Evolutionary conservation across 2,797 vertebrate genomes (phyloP), one percentile per base, ranked within the genome.

Genomic region (Pagetopsis macropterus): DNA sequence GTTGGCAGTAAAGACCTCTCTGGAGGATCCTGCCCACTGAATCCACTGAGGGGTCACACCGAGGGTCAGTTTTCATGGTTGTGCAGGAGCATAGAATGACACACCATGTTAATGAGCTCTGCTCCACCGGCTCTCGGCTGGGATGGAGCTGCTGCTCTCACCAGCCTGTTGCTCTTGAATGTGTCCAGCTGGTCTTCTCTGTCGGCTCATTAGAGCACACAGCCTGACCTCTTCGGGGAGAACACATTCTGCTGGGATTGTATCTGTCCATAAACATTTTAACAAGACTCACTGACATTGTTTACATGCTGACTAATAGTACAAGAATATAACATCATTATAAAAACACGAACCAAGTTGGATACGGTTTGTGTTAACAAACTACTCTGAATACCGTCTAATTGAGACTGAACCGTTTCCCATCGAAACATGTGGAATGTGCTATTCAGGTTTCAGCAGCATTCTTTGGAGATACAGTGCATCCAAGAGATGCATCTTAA

Each of bases 91-190:
- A 40, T 33, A 45, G 21, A 65, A 37, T 64, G 58, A 65, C 49
- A 52, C 44, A 21, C 6, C 4, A 55, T 40, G 23, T 59, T 77
- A 84, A 86, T 83, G 76, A 77, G 84, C 65, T 83, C 40, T 78
- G 79, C 63, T 83, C 66, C 57, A 45, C 59, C 72, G 70, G 60
- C 60, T 79, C 19, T 65, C 46, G 49, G 66, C 45, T 65, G 40
- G 44, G 56, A 57, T 6, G 44, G 41, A 45, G 41, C 12, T 56
- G 50, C 55, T 48, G 31, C 9, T 64, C 59, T 71, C 71, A 41
- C 55, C n/a, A 40, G 63, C 49, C 66, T 57, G 31, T 40, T 54
- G 10, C 56, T 61, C 12, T 12, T 31, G 59, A 61, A 16, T 59
- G 56, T 16, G 51, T 63, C n/a, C 19, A 64, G 51, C 59, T 37